phyloP scores from a whole-genome alignment of 2,888 invertebrate species.

The Gibbula magus region DNA sequence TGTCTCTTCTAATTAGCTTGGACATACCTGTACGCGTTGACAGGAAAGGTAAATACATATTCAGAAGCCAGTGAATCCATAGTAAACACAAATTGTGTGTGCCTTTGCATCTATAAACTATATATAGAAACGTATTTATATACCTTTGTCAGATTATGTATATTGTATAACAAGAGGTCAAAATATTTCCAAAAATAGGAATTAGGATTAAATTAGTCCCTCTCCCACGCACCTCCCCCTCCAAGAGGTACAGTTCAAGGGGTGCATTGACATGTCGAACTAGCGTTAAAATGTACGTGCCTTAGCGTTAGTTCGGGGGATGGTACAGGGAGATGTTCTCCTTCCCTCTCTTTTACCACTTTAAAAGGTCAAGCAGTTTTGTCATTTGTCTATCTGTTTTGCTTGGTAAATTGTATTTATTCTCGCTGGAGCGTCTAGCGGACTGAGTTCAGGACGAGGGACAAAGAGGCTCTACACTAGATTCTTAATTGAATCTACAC shows the following conservation, averaged over 20 bases:
- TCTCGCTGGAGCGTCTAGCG: background rate
- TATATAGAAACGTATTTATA: background rate
- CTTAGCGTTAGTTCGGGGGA: background rate
- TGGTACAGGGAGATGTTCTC: background rate
- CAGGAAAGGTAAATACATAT: too few relatives aligned
- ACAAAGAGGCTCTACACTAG: background rate
- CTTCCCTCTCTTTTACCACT: background rate
- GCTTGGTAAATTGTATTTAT: background rate
- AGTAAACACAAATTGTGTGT: too few relatives aligned
- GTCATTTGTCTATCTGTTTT: background rate
- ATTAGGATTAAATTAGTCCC: too few relatives aligned
- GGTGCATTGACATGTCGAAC: background rate
- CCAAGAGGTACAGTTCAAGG: background rate
- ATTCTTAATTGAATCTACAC: background rate
- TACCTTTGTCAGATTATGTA: background rate
- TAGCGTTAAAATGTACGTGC: background rate
- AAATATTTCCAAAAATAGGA: too few relatives aligned
- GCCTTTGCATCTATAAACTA: background rate
- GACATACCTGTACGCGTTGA: background rate
- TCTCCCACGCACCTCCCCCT: background rate
- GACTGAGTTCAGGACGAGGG: background rate
- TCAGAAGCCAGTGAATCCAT: too few relatives aligned
- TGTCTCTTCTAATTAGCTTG: background rate
- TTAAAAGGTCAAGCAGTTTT: background rate
- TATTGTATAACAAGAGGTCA: too few relatives aligned